These are phyloP conservation scores for Temnopleurus reevesii DNA, from an alignment of 53 echinoderm and acorn worm species.

Conservation along the genomic window DNA sequence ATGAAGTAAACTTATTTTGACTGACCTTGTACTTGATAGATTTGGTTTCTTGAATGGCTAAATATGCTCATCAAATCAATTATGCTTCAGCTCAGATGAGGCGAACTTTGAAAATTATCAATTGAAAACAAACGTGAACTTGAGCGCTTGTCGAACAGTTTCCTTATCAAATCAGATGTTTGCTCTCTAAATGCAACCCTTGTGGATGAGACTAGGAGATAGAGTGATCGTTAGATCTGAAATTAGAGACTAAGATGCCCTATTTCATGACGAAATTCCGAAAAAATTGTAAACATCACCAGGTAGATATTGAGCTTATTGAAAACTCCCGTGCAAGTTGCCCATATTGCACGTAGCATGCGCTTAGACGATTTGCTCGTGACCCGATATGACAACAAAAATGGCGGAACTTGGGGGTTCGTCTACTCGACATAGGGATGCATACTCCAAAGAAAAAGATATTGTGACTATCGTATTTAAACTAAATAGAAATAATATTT, in stretches of 20 bases:
- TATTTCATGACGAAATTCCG: neutral
- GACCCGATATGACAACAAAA: conserved; percentile 46
- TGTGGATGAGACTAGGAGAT: neutral
- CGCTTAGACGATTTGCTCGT: conserved; percentile 29
- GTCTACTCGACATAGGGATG: neutral
- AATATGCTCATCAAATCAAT: neutral
- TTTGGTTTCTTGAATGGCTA: neutral
- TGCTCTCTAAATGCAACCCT: neutral
- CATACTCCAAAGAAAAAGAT: too few relatives aligned
- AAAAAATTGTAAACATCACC: neutral
- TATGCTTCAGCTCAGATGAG: too few relatives aligned
- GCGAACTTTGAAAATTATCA: neutral
- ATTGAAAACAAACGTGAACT: neutral
- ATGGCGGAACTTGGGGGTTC: conserved; percentile 30
- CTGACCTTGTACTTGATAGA: neutral
- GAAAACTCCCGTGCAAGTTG: neutral
- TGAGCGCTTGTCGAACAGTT: neutral
- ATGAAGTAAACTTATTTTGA: too few relatives aligned
- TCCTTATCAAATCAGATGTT: neutral
- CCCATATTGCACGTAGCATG: conserved; percentile 42
- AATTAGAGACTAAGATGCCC: neutral
- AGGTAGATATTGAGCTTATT: neutral
- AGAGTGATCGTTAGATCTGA: neutral
- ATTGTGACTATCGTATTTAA: too few relatives aligned
- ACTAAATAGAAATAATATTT: too few relatives aligned